Evolutionary conservation across 1,140 invertebrate species (phyloP).

Genomic region (Lycorma delicatula): DNA sequence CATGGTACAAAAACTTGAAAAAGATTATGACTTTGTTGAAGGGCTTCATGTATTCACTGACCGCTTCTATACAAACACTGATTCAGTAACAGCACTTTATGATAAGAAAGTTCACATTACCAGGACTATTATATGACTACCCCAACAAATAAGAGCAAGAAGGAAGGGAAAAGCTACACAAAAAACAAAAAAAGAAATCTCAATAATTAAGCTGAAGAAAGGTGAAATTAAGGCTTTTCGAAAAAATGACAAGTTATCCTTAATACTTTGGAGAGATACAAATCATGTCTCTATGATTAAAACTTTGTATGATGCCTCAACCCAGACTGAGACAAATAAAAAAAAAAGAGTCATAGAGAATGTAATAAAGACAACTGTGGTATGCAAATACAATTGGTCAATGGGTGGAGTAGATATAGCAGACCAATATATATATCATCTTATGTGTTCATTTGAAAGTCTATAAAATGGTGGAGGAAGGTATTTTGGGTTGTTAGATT

Average conservation of each 20-base stretch:
- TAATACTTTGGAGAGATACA: constrained; percentile 6
- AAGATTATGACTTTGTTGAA: constrained; percentile 4
- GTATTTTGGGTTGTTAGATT: constrained; percentile 6
- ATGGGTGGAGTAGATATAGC: constrained; percentile 8
- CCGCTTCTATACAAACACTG: constrained; percentile 6
- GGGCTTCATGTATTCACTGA: constrained; percentile 9
- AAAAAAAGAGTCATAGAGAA: neutral
- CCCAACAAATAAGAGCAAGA: constrained; percentile 5
- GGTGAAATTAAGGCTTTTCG: constrained; percentile 8
- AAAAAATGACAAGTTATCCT: neutral
- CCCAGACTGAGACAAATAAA: neutral
- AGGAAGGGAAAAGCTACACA: too few species aligned
- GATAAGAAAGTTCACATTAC: constrained; percentile 4
- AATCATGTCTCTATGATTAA: neutral
- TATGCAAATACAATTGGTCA: constrained; percentile 1
- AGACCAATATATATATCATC: constrained; percentile 9
- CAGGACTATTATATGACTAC: constrained; percentile 4
- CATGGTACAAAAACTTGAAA: constrained; percentile 2
- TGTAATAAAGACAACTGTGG: neutral
- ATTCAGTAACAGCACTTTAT: neutral
- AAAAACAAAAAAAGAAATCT: neutral
- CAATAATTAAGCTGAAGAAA: neutral
- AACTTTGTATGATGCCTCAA: constrained; percentile 9
- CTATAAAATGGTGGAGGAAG: constrained; percentile 16
- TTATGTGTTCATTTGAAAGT: constrained; percentile 6